A percentile compares a stretch with the other conserved stretches of the same genome.
These are phyloP conservation scores for Zonitis immaculata DNA, from an alignment of 2,888 invertebrate species.

Conservation along the genomic window DNA sequence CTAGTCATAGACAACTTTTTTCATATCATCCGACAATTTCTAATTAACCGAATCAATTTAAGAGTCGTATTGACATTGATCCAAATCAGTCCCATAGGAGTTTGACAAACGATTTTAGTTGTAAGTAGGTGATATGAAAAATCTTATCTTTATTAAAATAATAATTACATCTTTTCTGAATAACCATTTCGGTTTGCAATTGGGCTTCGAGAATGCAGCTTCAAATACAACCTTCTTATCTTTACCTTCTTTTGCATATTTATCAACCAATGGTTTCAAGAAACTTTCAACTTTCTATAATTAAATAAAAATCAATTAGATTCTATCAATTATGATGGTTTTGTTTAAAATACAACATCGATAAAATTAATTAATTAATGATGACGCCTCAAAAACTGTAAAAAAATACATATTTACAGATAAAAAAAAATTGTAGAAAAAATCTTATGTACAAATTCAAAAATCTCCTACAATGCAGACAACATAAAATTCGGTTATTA, in stretches of 20 bases:
- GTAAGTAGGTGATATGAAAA: too few species aligned
- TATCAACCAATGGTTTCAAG: conserved; percentile 91
- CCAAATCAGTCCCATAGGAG: too few species aligned
- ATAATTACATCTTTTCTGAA: conserved; percentile 86
- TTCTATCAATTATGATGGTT: conserved; percentile 19
- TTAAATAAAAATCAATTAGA: conserved; percentile 20
- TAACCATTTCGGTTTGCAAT: conserved; percentile 88
- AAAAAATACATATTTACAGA: conserved; percentile 28
- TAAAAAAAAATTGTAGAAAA: not conserved
- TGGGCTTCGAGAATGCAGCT: conserved; percentile 94
- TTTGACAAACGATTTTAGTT: too few species aligned
- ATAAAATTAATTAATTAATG: conserved; percentile 24
- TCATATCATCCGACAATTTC: too few species aligned
- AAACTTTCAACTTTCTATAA: conserved; percentile 88
- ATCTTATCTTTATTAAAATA: not conserved
- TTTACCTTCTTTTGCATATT: conserved; percentile 91
- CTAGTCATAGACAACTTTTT: too few species aligned
- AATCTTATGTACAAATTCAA: conserved; percentile 25
- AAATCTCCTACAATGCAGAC: conserved; percentile 39
- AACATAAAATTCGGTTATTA: conserved; percentile 37
- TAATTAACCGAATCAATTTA: too few species aligned
- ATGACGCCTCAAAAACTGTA: conserved; percentile 39
- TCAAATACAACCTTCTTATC: conserved; percentile 93
- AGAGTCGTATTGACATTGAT: too few species aligned
- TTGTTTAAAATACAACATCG: conserved; percentile 16